phyloP scores from a whole-genome alignment of 2,888 invertebrate species.

The Agonopterix alstromeriana region DNA sequence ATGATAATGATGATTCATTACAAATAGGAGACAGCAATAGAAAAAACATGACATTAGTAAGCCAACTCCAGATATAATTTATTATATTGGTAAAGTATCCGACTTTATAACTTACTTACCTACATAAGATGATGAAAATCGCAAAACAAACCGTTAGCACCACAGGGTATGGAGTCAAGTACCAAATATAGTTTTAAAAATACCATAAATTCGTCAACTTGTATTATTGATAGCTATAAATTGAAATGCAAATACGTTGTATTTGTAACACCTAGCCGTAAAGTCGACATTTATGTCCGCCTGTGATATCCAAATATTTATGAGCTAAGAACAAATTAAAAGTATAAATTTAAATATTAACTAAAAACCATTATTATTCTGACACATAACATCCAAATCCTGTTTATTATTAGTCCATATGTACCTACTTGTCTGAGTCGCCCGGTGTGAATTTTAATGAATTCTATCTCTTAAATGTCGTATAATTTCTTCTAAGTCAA shows the following conservation, averaged over 20 bases:
- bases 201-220: conserved; percentile 23
- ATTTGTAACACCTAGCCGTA: conserved; percentile 41
- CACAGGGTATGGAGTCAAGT: neutral
- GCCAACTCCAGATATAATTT: too few species aligned
- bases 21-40: too few species aligned
- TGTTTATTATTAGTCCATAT: conserved; percentile 38
- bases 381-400: conserved; percentile 53
- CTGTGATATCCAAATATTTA: conserved; percentile 55
- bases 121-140: too few species aligned
- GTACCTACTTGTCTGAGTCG: conserved; percentile 37
- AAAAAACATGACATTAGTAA: too few species aligned
- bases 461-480: conserved; percentile 31
- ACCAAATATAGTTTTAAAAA: neutral
- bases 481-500: conserved; percentile 27
- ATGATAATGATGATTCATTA: too few species aligned
- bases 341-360: conserved; percentile 55
- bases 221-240: conserved; percentile 37
- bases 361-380: conserved; percentile 34
- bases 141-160: too few species aligned
- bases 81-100: too few species aligned
- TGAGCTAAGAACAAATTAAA: conserved; percentile 58
- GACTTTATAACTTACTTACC: too few species aligned
- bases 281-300: conserved; percentile 47
- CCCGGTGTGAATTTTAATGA: conserved; percentile 59
- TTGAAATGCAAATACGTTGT: conserved; percentile 34